phyloP scores from a whole-genome alignment of 2,797 vertebrate species.

The Microctenopoma steveboyesi region DNA sequence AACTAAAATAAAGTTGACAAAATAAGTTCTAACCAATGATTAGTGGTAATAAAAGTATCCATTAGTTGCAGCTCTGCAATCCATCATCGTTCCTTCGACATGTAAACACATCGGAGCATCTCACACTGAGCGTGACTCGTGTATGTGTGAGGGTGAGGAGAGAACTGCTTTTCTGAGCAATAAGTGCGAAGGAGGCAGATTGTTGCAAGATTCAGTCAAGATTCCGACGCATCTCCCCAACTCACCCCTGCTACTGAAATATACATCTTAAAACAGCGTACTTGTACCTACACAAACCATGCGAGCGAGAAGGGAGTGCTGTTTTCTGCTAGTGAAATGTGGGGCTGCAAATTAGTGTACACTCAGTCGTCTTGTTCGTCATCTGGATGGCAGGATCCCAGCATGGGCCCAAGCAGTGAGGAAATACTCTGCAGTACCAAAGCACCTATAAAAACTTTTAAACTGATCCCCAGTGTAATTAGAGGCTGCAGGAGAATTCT shows the following conservation, averaged over 20 bases:
- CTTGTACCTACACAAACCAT: conserved; percentile 28
- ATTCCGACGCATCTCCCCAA: conserved; percentile 33
- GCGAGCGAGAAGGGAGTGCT: conserved; percentile 20
- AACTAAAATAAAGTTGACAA: neutral
- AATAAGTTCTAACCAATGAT: neutral
- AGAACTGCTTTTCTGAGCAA: conserved; percentile 51
- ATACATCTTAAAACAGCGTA: conserved; percentile 40
- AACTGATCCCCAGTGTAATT: conserved; percentile 74
- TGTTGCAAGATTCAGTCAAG: conserved; percentile 43
- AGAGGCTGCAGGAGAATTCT: conserved; percentile 66
- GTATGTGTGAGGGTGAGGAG: conserved; percentile 32
- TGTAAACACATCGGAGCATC: conserved; percentile 41
- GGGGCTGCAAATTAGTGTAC: conserved; percentile 57
- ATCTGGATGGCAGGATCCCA: conserved; percentile 77
- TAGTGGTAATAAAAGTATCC: neutral
- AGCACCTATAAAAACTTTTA: conserved; percentile 74
- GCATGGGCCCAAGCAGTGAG: conserved; percentile 72
- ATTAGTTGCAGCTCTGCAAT: conserved; percentile 12
- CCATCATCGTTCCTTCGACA: conserved; percentile 18
- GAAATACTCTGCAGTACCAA: conserved; percentile 73
- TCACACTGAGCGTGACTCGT: conserved; percentile 33
- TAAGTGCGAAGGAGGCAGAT: conserved; percentile 57
- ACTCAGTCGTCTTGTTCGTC: conserved; percentile 59
- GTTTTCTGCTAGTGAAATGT: conserved; percentile 49
- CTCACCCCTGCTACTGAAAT: conserved; percentile 51